These are phyloP conservation scores for Drosophila atripex DNA, from an alignment of 2,888 invertebrate genomes.

Conservation along the genomic window DNA sequence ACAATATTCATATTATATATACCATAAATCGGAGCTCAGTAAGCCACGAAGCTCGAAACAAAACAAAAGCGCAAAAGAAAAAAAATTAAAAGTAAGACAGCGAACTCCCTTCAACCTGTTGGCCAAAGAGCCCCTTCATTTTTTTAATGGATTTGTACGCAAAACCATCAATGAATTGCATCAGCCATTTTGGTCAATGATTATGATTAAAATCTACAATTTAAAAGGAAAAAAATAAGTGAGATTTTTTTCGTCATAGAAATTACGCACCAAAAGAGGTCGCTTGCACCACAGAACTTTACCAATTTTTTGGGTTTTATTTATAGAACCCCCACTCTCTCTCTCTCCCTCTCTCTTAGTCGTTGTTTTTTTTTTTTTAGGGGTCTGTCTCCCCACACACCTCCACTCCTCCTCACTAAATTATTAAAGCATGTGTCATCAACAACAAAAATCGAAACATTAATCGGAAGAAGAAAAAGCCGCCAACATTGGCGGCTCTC, in stretches of 20 bases:
- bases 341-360: not conserved
- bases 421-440: constrained; percentile 31
- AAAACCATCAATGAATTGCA: constrained; percentile 53
- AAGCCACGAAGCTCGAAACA: constrained; percentile 18
- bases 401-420: not conserved
- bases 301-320: constrained; percentile 20
- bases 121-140: not conserved
- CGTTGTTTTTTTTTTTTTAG: not conserved
- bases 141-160: constrained; percentile 5
- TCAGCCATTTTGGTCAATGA: constrained; percentile 52
- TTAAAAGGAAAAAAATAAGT: not conserved
- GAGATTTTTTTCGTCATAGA: constrained; percentile 10
- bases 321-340: constrained; percentile 6
- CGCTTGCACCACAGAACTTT: constrained; percentile 9
- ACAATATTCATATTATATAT: not conserved
- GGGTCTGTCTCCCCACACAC: constrained; percentile 1
- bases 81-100: constrained; percentile 26
- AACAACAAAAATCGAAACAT: constrained; percentile 16
- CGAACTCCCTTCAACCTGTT: constrained; percentile 35
- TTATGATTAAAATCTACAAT: not conserved
- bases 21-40: not conserved
- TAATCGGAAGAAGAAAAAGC: constrained; percentile 26
- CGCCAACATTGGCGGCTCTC: not conserved
- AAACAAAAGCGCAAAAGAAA: constrained; percentile 12
- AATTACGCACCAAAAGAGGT: constrained; percentile 9